Conservation (phyloP, 2,797 vertebrate genomes). For the Phaenicophaeus curvirostris region DNA sequence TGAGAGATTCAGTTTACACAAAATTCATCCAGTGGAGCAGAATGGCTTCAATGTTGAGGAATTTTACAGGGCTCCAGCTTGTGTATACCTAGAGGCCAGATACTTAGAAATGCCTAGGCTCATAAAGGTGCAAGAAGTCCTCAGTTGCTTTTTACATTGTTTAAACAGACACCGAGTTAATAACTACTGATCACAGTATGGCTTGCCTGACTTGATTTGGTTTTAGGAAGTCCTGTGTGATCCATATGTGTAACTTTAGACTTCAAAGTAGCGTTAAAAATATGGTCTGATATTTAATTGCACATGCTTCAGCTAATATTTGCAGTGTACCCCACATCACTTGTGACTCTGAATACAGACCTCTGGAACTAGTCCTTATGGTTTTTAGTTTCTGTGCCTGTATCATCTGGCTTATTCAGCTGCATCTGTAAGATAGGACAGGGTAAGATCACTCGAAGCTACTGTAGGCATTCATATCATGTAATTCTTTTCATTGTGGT, state of each 20-base stretch:
- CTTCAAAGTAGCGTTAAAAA: neutral
- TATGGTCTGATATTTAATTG: neutral
- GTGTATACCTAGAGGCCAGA: neutral
- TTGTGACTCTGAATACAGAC: neutral
- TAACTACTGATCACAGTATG: neutral
- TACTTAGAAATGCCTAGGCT: neutral
- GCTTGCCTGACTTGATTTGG: neutral
- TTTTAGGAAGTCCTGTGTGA: neutral
- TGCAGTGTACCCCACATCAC: neutral
- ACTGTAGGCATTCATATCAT: neutral
- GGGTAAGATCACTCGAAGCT: neutral
- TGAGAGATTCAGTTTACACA: neutral
- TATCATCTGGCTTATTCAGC: fast-evolving
- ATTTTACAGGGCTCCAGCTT: neutral
- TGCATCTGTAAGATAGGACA: neutral
- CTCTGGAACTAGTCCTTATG: neutral
- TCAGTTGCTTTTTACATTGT: neutral
- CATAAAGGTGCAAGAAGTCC: neutral
- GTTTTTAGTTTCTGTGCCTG: neutral
- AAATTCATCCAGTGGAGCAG: neutral
- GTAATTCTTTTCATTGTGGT: neutral
- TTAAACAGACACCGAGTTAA: neutral
- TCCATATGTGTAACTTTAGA: neutral
- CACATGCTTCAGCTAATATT: neutral
- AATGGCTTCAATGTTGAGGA: neutral